Percentiles rank a stretch among this genome's conserved stretches.
phyloP scores from a whole-genome alignment of 2,797 vertebrate species.

The Darevskia mixta region DNA sequence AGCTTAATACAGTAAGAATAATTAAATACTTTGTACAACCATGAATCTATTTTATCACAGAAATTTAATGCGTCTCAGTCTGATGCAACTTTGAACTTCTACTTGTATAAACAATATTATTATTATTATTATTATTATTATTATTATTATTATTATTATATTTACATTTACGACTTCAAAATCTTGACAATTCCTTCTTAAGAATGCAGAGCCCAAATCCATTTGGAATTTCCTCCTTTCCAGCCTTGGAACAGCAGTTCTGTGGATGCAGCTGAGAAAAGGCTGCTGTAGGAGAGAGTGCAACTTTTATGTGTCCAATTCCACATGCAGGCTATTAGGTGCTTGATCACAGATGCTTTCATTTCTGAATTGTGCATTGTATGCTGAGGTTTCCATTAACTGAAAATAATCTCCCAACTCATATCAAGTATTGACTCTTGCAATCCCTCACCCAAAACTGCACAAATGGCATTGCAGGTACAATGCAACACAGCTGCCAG shows the following conservation, averaged over 20 bases:
- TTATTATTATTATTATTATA: too few species aligned
- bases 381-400: not conserved
- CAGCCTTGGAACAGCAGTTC: not conserved
- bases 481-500: not conserved
- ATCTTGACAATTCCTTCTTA: not conserved
- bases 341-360: not conserved
- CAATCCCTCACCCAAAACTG: not conserved
- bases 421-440: not conserved
- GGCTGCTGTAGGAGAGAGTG: not conserved
- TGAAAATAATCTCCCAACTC: not conserved
- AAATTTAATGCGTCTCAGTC: not conserved
- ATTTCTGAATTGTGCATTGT: not conserved
- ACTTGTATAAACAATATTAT: not conserved
- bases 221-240: not conserved
- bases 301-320: not conserved
- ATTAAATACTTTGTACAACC: not conserved
- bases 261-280: not conserved
- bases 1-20: not conserved
- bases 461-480: not conserved
- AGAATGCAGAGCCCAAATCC: not conserved
- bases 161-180: not conserved
- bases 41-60: not conserved
- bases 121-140: too few species aligned
- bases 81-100: not conserved
- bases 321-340: not conserved